Evolutionary conservation across 2,113 vertebrate species (phyloP).

Genomic region (Dicrurus megarhynchus): DNA sequence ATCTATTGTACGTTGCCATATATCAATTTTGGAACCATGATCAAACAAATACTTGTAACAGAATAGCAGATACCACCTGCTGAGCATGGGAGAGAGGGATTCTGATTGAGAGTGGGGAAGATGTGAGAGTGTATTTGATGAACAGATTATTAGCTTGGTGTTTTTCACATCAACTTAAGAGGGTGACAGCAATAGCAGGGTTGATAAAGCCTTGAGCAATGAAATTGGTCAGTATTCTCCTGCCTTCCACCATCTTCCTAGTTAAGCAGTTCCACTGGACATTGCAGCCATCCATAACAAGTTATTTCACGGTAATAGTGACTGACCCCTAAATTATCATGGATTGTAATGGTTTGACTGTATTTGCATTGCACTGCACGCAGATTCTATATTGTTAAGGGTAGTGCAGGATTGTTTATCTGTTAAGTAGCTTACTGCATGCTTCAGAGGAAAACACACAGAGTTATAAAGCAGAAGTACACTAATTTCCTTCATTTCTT

Average conservation of each 20-base stretch:
- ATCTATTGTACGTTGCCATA: neutral
- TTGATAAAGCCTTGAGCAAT: neutral
- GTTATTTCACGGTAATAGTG: neutral
- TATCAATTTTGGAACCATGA: neutral
- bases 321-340: neutral
- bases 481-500: neutral
- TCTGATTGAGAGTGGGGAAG: neutral
- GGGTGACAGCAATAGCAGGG: rapidly evolving
- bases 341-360: neutral
- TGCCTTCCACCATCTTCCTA: neutral
- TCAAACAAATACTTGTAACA: neutral
- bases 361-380: neutral
- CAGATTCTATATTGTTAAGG: neutral
- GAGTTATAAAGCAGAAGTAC: neutral
- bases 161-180: neutral
- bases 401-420: neutral
- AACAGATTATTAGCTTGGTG: neutral
- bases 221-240: neutral
- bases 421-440: neutral
- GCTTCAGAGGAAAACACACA: neutral
- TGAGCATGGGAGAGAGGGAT: neutral
- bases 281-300: neutral
- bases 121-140: neutral
- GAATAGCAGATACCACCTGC: neutral
- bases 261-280: neutral